Evolutionary conservation across 2,888 invertebrate genomes (phyloP), one percentile per base, ranked within the genome.

Genomic region (Lysandra coridon): DNA sequence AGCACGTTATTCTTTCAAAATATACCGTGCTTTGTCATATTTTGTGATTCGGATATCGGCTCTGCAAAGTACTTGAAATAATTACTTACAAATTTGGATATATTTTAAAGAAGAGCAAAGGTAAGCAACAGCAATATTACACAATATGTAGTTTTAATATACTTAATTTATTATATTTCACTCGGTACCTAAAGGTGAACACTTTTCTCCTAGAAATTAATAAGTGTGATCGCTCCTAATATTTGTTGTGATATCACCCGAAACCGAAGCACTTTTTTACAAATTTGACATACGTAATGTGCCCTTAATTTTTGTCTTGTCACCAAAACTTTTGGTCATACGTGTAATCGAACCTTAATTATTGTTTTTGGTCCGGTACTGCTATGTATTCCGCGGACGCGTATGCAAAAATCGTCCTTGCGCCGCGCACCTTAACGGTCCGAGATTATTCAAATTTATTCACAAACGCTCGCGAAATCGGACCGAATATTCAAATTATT

Each of bases 351-450:
- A 37, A 4, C 33, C 17, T 33, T 69, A 33, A 37, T 37, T 17
- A 37, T 37, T 17, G 33, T 37, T 33, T 33, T 33, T 1, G 64
- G 57, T 57, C 30, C 64, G 69, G 69, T 37, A 30, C 69, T 33
- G 69, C 14, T 69, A 69, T 37, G 33, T 69, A 69, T 69, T 69
- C 69, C 17, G 57, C 40, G 37, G 80, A 64, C 80, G 64, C 80
- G 74, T 90, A 93, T 92, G 91, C 91, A 89, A 92, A 92, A 89
- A 88, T 91, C 92, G 93, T 92, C 93, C 93, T 93, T 92, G 93
- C 88, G 80, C 84, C 86, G 85, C 83, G 83, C 87, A 85, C 88
- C 89, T 85, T 85, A 85, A 88, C 89, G 88, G 87, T 84, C 84
- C 86, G 92, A 90, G 93, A 93, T 91, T 90, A 92, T 93, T 92